These are phyloP conservation scores for Odiellus spinosus DNA, from an alignment of 2,888 invertebrate species.

Conservation along the genomic window DNA sequence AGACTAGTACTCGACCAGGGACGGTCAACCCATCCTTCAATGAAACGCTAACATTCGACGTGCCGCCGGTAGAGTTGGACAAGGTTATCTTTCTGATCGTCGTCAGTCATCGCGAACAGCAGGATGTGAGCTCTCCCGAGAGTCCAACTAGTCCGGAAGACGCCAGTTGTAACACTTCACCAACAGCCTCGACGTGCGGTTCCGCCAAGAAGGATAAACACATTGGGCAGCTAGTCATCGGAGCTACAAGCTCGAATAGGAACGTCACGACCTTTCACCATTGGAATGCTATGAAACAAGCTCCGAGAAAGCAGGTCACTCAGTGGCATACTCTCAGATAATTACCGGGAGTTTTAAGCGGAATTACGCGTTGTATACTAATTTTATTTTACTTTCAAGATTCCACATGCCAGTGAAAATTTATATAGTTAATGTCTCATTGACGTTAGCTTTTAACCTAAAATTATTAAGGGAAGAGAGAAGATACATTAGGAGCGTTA, in stretches of 20 bases:
- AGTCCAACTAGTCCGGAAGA: constrained; percentile 13
- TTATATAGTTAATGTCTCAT: too few relatives aligned
- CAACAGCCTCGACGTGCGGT: constrained; percentile 3
- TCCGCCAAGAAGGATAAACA: constrained; percentile 11
- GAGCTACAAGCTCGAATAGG: constrained; percentile 1
- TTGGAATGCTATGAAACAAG: constrained; percentile 17
- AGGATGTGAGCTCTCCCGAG: constrained; percentile 14
- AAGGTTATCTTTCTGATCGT: constrained; percentile 30
- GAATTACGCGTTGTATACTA: too few relatives aligned
- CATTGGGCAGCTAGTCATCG: constrained; percentile 17
- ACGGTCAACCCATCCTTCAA: constrained; percentile 31
- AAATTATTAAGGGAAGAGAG: too few relatives aligned
- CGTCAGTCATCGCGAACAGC: constrained; percentile 19
- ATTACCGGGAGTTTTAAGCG: too few relatives aligned
- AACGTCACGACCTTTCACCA: constrained; percentile 13
- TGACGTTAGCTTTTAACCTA: too few relatives aligned
- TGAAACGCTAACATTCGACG: constrained; percentile 34
- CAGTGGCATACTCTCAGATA: constrained; percentile 17
- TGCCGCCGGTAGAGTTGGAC: constrained; percentile 30
- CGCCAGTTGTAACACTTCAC: neutral
- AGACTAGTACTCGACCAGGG: constrained; percentile 27
- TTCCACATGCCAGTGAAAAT: too few relatives aligned
- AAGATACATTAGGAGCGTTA: too few relatives aligned
- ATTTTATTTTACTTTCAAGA: too few relatives aligned
- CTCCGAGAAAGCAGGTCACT: constrained; percentile 17